phyloP scores from a whole-genome alignment of 2,888 invertebrate genomes.

The Leucania comma region DNA sequence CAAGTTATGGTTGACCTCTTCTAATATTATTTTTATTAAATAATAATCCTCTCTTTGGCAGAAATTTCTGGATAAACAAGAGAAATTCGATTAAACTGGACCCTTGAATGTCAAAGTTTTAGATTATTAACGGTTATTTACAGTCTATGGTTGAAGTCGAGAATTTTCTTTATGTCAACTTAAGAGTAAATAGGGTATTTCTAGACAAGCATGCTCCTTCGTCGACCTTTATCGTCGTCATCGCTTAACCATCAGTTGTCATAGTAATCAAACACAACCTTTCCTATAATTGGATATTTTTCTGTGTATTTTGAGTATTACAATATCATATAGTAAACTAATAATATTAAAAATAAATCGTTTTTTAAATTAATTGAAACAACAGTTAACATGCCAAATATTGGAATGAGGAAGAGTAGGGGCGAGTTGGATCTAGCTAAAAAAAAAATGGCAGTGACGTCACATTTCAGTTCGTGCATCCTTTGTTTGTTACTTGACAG shows the following conservation, averaged over 20 bases:
- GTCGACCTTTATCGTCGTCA: not conserved
- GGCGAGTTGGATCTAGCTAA: too few species aligned
- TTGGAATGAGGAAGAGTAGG: too few species aligned
- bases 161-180: conserved; percentile 7
- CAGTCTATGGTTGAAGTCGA: not conserved
- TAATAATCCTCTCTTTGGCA: conserved; percentile 22
- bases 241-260: not conserved
- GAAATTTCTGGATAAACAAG: conserved; percentile 42
- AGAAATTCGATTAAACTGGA: conserved; percentile 41
- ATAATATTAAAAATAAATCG: too few species aligned
- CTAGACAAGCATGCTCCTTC: not conserved
- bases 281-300: too few species aligned
- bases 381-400: too few species aligned
- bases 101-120: conserved; percentile 12
- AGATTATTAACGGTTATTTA: too few species aligned
- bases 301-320: too few species aligned
- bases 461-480: too few species aligned
- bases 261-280: not conserved
- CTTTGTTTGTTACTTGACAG: too few species aligned
- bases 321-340: too few species aligned
- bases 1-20: conserved; percentile 55
- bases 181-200: not conserved
- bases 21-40: conserved; percentile 36
- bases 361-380: too few species aligned
- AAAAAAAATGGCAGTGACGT: too few species aligned